These are phyloP conservation scores for Dasypogon diadema DNA, from an alignment of 2,888 invertebrate species.

Conservation along the genomic window DNA sequence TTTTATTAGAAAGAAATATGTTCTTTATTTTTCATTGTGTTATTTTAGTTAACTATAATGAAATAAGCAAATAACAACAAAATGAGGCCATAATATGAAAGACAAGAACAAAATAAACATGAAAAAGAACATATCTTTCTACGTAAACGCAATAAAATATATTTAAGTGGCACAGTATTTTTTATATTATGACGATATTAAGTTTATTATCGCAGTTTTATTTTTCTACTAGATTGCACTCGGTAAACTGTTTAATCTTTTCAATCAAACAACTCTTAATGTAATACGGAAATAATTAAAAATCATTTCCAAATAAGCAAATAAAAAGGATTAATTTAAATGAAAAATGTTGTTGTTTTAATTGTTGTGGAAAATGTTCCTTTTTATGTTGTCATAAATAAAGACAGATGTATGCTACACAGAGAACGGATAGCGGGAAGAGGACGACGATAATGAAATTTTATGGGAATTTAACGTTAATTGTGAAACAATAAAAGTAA, in stretches of 20 bases:
- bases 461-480: too few relatives aligned
- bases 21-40: not conserved
- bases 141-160: conserved; percentile 32
- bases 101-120: not conserved
- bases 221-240: conserved; percentile 36
- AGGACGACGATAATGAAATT: too few relatives aligned
- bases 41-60: not conserved
- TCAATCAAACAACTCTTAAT: conserved; percentile 24
- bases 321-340: conserved; percentile 32
- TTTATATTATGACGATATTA: conserved; percentile 32
- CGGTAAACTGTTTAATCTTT: conserved; percentile 33
- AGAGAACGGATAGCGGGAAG: too few relatives aligned
- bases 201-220: conserved; percentile 23
- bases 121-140: conserved; percentile 35
- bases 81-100: not conserved
- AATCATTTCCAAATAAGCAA: conserved; percentile 17
- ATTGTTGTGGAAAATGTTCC: not conserved
- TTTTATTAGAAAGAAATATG: not conserved
- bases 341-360: conserved; percentile 17
- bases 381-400: too few relatives aligned
- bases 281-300: conserved; percentile 16
- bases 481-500: too few relatives aligned
- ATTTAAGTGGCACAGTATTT: conserved; percentile 31
- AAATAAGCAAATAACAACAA: not conserved
- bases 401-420: too few relatives aligned